Evolutionary conservation across 2,888 invertebrate species (phyloP), one percentile per base, ranked within the genome.

Genomic region (Globia sparganii): DNA sequence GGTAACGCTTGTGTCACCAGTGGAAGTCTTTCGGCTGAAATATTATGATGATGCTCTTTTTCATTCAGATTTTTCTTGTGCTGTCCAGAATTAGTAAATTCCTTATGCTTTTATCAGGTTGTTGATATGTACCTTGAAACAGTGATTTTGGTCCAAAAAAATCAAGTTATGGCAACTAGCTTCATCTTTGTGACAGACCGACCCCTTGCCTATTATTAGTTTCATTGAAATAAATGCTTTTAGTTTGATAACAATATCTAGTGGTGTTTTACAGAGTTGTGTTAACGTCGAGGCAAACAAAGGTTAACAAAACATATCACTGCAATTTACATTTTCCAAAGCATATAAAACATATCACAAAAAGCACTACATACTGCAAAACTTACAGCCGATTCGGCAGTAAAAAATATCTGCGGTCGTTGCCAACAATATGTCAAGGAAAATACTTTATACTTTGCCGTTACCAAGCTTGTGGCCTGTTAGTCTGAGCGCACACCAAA

Each of bases 361-460:
- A 76, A 68, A 80, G 6, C 77, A 53, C 81, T 49, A 25, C 21
- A 37, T 56, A 49, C 68, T 77, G 79, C 64, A 77, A 83, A 82
- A 77, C 64, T 58, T 68, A 83, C 65, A 72, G 59, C 37, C 49
- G 46, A 71, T 75, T 58, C 64, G 46, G 46, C 46, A 43, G 71
- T 74, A 85, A 68, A 74, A 85, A 69, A 62, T 81, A 75, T 58
- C 43, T 46, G 72, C 58, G 59, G 58, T 13, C 5, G 34, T 75
- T 78, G 82, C 83, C 86, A 78, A 75, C 72, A 75, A 72, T 75
- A 72, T 81, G 86, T 62, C 83, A 58, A n/a, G 65, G 58, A 65
- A 75, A 77, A 70, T 81, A 75, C 37, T 81, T 81, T 74, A 77
- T 77, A 77, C 49, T 64, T 61, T 65, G 34, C 56, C 28, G 72